Base-by-base conservation (phyloP, 2,888 invertebrate genomes). In the Phalera bucephala region DNA sequence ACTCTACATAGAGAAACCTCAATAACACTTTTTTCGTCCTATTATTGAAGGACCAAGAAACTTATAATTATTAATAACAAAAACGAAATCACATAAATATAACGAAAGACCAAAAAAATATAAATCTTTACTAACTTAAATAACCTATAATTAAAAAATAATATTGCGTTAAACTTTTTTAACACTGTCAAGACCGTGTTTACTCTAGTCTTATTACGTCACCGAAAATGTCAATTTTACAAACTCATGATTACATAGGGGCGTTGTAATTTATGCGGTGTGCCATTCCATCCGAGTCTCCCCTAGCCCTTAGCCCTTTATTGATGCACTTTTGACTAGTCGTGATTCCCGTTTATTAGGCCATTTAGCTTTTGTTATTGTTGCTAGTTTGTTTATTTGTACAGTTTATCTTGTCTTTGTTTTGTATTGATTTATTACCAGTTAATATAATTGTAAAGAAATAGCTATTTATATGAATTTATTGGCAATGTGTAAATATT, bases 271-370 rank as follows among this genome's bases (percentile, higher is more conserved):
- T 80, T 80, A 81, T 80, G 68, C 66, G 74, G 44, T 68, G 79
- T 54, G 64, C 77, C 58, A 57, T 72, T 61, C 48, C 65, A 60
- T 73, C 62, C 70, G 51, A 34, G 20, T 47, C 63, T 67, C 76
- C 71, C 68, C 64, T 61, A 63, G 54, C 45, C 31, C 28, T 44
- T 29, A 40, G 49, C 72, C 75, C 77, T 73, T 77, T 80, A 78
- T 82, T 79, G 86, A 86, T 86, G 87, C 74, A 64, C 84, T 80
- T 86, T 87, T 86, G 80, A 84, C 83, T 82, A 78, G 82, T 80
- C 72, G 66, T 82, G 84, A 85, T 86, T 81, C 71, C 76, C 64
- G 77, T 83, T 85, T 85, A 86, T 84, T 79, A 75, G 62, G 54
- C 78, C 72, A 77, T 83, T 83, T 80, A 79, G 69, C 64, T 68